Evolutionary conservation across 2,888 invertebrate genomes (phyloP).

Genomic region (Eubasilissa splendida): DNA sequence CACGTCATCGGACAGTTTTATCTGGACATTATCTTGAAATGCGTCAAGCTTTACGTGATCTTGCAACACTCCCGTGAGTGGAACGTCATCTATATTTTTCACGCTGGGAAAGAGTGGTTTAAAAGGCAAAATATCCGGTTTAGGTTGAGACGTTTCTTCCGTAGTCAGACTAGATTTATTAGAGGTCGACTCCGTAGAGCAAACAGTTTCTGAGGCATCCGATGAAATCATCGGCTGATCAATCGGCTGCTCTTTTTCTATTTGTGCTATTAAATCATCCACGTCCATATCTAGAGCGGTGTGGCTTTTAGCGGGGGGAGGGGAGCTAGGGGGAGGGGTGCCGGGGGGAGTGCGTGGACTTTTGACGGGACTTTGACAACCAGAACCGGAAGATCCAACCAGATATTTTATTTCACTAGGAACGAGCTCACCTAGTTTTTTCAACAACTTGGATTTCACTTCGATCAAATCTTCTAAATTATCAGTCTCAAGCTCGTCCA

Average conservation of each 20-base stretch:
- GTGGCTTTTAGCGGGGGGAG: slow-evolving; percentile 39
- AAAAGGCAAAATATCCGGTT: slow-evolving; percentile 42
- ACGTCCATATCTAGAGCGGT: slow-evolving; percentile 57
- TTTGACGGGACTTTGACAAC: slow-evolving; percentile 45
- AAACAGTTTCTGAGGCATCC: slow-evolving; percentile 46
- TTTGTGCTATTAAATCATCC: slow-evolving; percentile 57
- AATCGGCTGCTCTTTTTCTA: slow-evolving; percentile 57
- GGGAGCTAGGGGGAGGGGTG: slow-evolving; percentile 11
- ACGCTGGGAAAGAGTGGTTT: slow-evolving; percentile 55
- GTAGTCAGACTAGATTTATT: slow-evolving; percentile 38
- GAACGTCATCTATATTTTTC: slow-evolving; percentile 31
- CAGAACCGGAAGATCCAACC: slow-evolving; percentile 60
- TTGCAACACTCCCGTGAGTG: neutral
- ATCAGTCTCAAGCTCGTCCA: slow-evolving; percentile 43
- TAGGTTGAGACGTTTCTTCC: slow-evolving; percentile 48
- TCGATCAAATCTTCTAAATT: slow-evolving; percentile 66
- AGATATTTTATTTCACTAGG: slow-evolving; percentile 70
- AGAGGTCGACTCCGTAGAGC: slow-evolving; percentile 46
- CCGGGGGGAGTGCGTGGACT: slow-evolving; percentile 37
- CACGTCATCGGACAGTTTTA: slow-evolving; percentile 9
- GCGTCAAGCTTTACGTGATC: neutral
- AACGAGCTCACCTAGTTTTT: slow-evolving; percentile 72
- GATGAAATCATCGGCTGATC: slow-evolving; percentile 51
- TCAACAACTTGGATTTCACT: slow-evolving; percentile 69
- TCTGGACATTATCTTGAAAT: neutral